A percentile compares a stretch with the other conserved stretches of the same genome.
phyloP scores from a whole-genome alignment of 2,113 vertebrate genomes.

The Ptyas mucosa region DNA sequence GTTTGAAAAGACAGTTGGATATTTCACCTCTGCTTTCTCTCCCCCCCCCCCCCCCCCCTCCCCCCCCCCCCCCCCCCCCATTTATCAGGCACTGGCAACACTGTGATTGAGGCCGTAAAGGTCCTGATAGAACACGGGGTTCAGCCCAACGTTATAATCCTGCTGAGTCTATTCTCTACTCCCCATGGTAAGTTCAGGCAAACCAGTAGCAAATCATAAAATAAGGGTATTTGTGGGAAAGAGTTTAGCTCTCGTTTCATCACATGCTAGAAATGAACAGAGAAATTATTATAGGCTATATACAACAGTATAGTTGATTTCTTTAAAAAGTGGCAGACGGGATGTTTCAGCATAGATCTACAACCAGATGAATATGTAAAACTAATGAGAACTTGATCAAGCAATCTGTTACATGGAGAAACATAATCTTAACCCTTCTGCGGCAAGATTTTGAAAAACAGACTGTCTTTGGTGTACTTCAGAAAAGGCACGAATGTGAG shows the following conservation, averaged over 20 bases:
- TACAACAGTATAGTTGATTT: not conserved
- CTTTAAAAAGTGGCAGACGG: not conserved
- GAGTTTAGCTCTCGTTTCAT: not conserved
- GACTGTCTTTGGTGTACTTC: not conserved
- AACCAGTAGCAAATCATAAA: too few species aligned
- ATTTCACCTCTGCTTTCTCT: not conserved
- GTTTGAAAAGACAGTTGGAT: accelerated
- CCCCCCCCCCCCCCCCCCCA: too few species aligned
- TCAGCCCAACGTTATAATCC: slow-evolving; percentile 88
- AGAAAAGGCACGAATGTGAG: not conserved
- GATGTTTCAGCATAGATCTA: not conserved
- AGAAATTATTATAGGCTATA: not conserved
- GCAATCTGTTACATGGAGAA: not conserved
- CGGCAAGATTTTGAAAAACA: not conserved
- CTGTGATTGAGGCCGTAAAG: slow-evolving; percentile 92
- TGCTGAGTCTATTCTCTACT: slow-evolving; percentile 94
- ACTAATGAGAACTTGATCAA: not conserved
- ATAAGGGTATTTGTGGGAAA: not conserved
- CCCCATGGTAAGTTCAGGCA: slow-evolving; percentile 81
- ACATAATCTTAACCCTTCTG: not conserved
- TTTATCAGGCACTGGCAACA: slow-evolving; percentile 87
- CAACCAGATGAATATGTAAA: not conserved
- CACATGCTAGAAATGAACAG: not conserved
- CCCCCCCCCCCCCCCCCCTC: too few species aligned
- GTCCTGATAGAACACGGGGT: slow-evolving; percentile 93